A percentile compares a stretch with the other conserved stretches of the same genome.
Evolutionary conservation across 2,797 vertebrate genomes (phyloP).

Genomic region (Molossus alvarezi): DNA sequence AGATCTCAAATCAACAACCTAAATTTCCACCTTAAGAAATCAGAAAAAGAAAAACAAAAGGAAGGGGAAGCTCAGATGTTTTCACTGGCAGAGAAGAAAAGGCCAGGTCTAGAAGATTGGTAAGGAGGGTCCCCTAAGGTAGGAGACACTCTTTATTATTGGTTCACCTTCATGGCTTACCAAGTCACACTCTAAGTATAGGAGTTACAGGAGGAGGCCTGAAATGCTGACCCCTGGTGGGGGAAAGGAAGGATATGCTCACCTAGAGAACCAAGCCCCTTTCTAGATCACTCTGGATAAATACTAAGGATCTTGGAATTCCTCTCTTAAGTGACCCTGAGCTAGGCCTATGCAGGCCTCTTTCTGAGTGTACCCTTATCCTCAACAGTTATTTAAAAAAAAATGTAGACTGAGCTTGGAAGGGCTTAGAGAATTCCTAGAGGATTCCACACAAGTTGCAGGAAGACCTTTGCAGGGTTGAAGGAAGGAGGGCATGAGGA

Average conservation of each 20-base stretch:
- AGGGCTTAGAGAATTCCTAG: background rate
- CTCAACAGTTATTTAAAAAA: background rate
- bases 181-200: background rate
- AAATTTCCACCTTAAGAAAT: constrained; percentile 11
- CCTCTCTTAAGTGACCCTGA: background rate
- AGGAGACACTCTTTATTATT: background rate
- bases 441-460: background rate
- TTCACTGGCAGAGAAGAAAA: background rate
- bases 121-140: background rate
- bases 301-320: background rate
- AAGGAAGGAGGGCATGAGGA: background rate
- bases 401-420: background rate
- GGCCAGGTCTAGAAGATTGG: background rate
- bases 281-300: background rate
- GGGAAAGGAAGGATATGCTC: background rate
- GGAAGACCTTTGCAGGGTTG: background rate
- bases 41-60: background rate
- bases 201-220: background rate
- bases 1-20: background rate
- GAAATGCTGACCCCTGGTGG: background rate
- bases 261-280: background rate
- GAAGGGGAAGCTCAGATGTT: background rate
- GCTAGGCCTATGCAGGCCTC: background rate
- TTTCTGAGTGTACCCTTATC: background rate
- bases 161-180: background rate